Base-by-base conservation (phyloP, 2,797 vertebrate genomes). In the Poecilia picta region DNA sequence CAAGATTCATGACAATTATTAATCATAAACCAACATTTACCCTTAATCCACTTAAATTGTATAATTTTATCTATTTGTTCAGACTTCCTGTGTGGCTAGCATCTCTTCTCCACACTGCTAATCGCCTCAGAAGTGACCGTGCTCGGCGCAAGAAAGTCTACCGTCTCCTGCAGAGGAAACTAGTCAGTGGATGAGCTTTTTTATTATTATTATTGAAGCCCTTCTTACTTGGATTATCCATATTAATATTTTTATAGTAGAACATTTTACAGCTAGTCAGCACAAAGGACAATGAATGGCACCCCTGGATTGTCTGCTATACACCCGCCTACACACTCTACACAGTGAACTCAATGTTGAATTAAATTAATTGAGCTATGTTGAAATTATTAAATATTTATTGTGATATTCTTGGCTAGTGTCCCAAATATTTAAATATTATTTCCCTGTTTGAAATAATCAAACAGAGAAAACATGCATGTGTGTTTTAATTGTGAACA, bases 61-160 rank as follows among this genome's bases (percentile, higher is more conserved):
- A 70, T 23, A n/a, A 15, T 70, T 15, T 8, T 1, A 45, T 3
- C 23, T 1, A n/a, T 31, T 64, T 81, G 20, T 47, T 23, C 79
- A 96, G 96, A 68, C 87, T 96, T 75, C 96, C 95, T 49, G 85
- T 83, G 36, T 96, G 95, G 95, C 89, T 96, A 20, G 93, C 93
- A 28, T 86, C 94, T 43, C 76, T 96, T 75, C 90, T 96, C 3
- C 85, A 80, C 0, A 62, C 84, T 4, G 95, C 95, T 59, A 90
- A 85, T 62, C 78, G 79, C 13, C 82, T 92, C 66, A 90, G 73
- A 73, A 89, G 72, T 33, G 95, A 96, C 84, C 79, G 8, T 0
- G 85, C 89, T 2, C 88, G 94, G 23, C 87, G 96, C 0, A 96
- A 83, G 78, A 96, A 93, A 75, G 80, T 85, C 33, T 96, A 96